A percentile compares a stretch with the other conserved stretches of the same genome.
Evolutionary conservation across 2,797 vertebrate species (phyloP).

Genomic region (Semaprochilodus insignis): DNA sequence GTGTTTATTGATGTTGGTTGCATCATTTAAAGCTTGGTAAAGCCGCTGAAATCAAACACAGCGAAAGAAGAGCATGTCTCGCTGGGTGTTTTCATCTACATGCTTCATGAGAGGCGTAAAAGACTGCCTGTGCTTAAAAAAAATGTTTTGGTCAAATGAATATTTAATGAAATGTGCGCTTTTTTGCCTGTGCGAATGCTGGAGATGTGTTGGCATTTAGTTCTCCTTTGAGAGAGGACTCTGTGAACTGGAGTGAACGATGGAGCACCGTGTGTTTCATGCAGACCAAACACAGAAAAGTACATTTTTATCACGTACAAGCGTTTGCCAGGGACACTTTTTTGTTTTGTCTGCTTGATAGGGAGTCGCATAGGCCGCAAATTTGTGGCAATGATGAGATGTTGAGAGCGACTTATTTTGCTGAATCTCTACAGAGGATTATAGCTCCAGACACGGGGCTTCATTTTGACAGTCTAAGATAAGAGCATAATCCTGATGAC

Average conservation of each 20-base stretch:
- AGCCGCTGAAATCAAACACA: constrained; percentile 25
- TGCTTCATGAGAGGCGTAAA: constrained; percentile 9
- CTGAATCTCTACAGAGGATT: constrained; percentile 40
- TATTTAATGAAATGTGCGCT: constrained; percentile 14
- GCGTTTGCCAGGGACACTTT: background rate
- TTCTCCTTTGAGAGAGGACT: constrained; percentile 7
- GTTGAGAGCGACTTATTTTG: constrained; percentile 28
- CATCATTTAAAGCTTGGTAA: constrained; percentile 1
- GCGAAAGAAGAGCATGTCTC: background rate
- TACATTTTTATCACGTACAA: background rate
- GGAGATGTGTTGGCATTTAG: constrained; percentile 10
- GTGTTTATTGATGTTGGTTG: background rate
- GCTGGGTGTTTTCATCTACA: background rate
- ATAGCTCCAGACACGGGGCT: constrained; percentile 34
- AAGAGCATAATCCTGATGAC: constrained; percentile 35
- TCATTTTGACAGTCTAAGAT: constrained; percentile 29
- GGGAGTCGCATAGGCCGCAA: background rate
- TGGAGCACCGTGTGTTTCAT: background rate
- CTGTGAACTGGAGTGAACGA: background rate
- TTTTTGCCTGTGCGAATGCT: constrained; percentile 4
- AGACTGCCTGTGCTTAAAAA: constrained; percentile 15
- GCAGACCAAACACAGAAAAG: background rate
- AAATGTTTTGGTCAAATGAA: constrained; percentile 41
- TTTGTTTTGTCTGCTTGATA: constrained; percentile 12
- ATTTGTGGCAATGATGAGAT: background rate